Evolutionary conservation across 2,888 invertebrate species (phyloP).

Genomic region (Limenitis camilla): DNA sequence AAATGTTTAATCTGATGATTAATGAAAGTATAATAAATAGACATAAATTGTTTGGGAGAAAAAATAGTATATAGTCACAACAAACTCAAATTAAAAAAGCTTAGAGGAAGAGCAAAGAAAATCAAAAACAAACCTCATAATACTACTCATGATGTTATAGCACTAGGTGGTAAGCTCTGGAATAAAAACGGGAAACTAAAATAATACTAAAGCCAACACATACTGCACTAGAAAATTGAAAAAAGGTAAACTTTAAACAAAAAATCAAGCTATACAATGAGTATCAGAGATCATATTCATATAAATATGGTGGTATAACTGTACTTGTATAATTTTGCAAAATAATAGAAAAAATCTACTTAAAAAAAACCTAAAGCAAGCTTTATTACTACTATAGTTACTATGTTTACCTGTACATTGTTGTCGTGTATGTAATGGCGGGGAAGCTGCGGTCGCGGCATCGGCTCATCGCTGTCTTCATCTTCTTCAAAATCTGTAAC

Average conservation of each 20-base stretch:
- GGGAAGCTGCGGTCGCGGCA: slow-evolving; percentile 66
- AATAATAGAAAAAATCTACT: too few species aligned
- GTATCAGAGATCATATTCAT: too few species aligned
- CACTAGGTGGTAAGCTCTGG: slow-evolving; percentile 63
- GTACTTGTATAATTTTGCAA: too few species aligned
- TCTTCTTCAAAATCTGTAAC: slow-evolving; percentile 81
- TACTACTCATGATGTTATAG: slow-evolving; percentile 47
- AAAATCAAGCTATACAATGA: too few species aligned
- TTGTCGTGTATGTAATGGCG: slow-evolving; percentile 61
- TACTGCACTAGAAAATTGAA: neutral
- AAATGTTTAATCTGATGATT: too few species aligned
- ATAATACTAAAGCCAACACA: neutral
- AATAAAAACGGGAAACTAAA: slow-evolving; percentile 38
- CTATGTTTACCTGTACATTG: slow-evolving; percentile 56
- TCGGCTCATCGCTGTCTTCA: slow-evolving; percentile 78
- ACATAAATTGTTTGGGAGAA: too few species aligned
- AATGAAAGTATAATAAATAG: too few species aligned
- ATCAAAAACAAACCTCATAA: slow-evolving; percentile 51
- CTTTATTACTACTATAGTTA: neutral
- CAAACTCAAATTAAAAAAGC: too few species aligned
- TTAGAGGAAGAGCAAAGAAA: slow-evolving; percentile 25
- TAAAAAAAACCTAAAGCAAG: neutral
- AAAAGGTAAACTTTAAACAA: neutral
- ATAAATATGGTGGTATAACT: too few species aligned
- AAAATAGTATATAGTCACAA: too few species aligned